Evolutionary conservation across 2,113 vertebrate species (phyloP).

Genomic region (Numenius arquata): DNA sequence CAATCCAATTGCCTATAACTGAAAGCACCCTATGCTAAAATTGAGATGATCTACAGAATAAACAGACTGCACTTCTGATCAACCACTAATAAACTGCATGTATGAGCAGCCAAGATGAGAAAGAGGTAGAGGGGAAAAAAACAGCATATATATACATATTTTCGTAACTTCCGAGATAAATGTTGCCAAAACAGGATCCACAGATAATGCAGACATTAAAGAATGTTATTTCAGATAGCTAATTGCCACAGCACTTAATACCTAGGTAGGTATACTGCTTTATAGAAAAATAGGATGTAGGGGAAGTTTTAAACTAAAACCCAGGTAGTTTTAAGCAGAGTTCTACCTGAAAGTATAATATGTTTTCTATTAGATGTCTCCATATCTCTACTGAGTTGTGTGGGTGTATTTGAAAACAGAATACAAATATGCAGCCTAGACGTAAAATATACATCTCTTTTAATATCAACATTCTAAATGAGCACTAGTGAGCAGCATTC

Average conservation of each 20-base stretch:
- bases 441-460: fast-evolving
- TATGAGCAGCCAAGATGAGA: background rate
- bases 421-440: background rate
- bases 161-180: background rate
- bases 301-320: background rate
- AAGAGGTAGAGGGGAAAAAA: fast-evolving
- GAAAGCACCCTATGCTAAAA: background rate
- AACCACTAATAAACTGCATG: background rate
- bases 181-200: background rate
- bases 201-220: background rate
- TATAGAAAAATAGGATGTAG: background rate
- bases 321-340: background rate
- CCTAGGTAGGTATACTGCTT: background rate
- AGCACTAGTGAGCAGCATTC: background rate
- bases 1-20: background rate
- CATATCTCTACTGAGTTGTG: background rate
- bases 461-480: background rate
- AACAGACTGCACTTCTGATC: background rate
- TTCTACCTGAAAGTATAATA: background rate
- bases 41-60: background rate
- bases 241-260: background rate
- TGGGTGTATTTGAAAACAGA: background rate
- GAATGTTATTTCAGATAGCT: background rate
- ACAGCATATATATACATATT: background rate
- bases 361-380: background rate